Base-by-base conservation (phyloP, 2,113 vertebrate species). In the Syngnathus scovelli region DNA sequence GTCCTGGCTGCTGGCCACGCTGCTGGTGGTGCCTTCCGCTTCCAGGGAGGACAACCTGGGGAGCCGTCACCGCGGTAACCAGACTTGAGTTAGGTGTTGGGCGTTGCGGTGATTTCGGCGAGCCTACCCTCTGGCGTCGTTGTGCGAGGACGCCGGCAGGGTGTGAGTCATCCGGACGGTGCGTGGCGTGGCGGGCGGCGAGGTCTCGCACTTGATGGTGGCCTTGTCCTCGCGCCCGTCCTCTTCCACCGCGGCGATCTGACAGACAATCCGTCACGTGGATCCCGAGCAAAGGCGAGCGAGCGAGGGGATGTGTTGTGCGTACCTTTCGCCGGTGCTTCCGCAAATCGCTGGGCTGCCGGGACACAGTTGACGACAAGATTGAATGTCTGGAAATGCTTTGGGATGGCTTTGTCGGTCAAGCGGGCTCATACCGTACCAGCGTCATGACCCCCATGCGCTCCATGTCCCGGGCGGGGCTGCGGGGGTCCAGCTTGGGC, bases 161-260 rank as follows among this genome's bases (percentile, higher is more conserved):
- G 96, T 98, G 82, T 94, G 95, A 59, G 97, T 96, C 96, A 99
- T 96, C 81, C 97, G 93, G 77, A 96, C 88, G 8, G 94, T 93
- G 85, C 96, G 93, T 1, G 97, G 97, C 19, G 96, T 98, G 4
- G 95, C 81, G 58, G 97, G 97, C 61, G 97, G 97, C 60, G 97
- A 99, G 3, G 96, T 98, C 92, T 99, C 97, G 82, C 97, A 99
- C 89, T 98, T 98, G 83, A 98, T 99, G 61, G 97, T 99, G 70
- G 96, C 94, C 90, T 99, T 99, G 85, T 99, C 96, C 85, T 99
- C 97, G 52, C 89, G 93, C 3, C 95, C 95, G 63, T 99, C 97
- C 87, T 98, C 96, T 67, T 98, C 95, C 70, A 96, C 95, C 4
- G 98, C 94, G 39, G 96, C 95, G 72, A 99, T 98, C 96, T 96